phyloP scores from a whole-genome alignment of 2,797 vertebrate species.

The Sparus aurata region DNA sequence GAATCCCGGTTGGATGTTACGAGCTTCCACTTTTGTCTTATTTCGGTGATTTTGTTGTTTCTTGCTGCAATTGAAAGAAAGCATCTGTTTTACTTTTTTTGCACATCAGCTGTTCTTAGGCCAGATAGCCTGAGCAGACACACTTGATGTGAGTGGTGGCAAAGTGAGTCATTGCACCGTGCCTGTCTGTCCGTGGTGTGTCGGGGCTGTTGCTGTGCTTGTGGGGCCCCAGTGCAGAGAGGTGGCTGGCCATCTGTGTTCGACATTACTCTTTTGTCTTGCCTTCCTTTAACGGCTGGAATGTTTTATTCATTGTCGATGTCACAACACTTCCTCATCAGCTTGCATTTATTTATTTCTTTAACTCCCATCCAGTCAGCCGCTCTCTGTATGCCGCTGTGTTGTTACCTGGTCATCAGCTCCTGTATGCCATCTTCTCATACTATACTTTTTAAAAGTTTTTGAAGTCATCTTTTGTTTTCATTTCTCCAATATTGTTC shows the following conservation, averaged over 20 bases:
- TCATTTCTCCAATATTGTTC: conserved; percentile 91
- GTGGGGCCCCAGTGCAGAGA: conserved; percentile 89
- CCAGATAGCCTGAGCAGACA: conserved; percentile 99
- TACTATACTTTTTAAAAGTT: conserved; percentile 70
- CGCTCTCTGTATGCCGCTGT: conserved; percentile 87
- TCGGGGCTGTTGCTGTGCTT: conserved; percentile 85
- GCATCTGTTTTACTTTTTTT: conserved; percentile 95
- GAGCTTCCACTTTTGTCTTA: conserved; percentile 82
- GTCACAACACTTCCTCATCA: conserved; percentile 79
- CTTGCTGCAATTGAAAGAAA: conserved; percentile 83
- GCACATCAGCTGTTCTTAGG: conserved; percentile 99
- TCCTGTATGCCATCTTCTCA: conserved; percentile 87
- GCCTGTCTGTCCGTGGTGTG: conserved; percentile 86
- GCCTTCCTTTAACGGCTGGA: conserved; percentile 78
- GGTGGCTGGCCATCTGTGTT: conserved; percentile 91
- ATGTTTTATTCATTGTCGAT: conserved; percentile 79
- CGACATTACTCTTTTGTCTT: conserved; percentile 88
- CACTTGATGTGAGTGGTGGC: conserved; percentile 99
- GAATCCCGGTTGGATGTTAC: conserved; percentile 81
- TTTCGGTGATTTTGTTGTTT: conserved; percentile 81
- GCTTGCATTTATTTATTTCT: conserved; percentile 67
- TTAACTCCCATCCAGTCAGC: conserved; percentile 80
- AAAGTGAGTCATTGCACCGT: conserved; percentile 99
- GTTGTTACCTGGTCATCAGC: conserved; percentile 77
- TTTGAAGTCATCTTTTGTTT: conserved; percentile 70